Evolutionary conservation across 2,113 vertebrate genomes (phyloP).

Genomic region (Chascanopsetta lugubris): DNA sequence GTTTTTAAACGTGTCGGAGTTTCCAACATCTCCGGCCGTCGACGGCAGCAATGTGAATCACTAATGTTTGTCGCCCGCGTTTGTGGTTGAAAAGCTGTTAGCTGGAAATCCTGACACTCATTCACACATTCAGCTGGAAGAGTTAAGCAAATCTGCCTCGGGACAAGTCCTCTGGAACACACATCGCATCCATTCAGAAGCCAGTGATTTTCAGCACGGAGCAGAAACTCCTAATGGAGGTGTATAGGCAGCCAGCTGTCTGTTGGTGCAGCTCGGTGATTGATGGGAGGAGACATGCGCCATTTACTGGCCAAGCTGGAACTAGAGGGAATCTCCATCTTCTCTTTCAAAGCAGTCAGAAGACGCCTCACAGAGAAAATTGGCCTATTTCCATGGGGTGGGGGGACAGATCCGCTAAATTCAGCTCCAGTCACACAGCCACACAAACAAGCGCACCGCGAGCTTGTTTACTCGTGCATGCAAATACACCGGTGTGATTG

Average conservation of each 20-base stretch:
- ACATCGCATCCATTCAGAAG: slow-evolving; percentile 50
- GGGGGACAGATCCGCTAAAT: slow-evolving; percentile 54
- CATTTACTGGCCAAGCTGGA: slow-evolving; percentile 79
- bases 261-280: slow-evolving; percentile 69
- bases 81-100: slow-evolving; percentile 37
- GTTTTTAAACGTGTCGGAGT: neutral
- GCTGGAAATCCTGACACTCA: slow-evolving; percentile 46
- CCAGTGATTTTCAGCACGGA: slow-evolving; percentile 61
- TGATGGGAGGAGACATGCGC: slow-evolving; percentile 79
- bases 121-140: slow-evolving; percentile 51
- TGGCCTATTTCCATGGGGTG: slow-evolving; percentile 69
- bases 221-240: slow-evolving; percentile 68
- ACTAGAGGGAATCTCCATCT: slow-evolving; percentile 77
- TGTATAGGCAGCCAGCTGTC: slow-evolving; percentile 77
- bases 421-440: slow-evolving; percentile 46
- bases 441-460: slow-evolving; percentile 39
- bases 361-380: slow-evolving; percentile 74
- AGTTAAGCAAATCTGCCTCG: slow-evolving; percentile 33
- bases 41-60: slow-evolving; percentile 1
- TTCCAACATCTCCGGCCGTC: slow-evolving; percentile 7
- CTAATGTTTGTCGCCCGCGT: slow-evolving; percentile 15
- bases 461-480: slow-evolving; percentile 28
- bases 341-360: slow-evolving; percentile 74
- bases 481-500: slow-evolving; percentile 18
- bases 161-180: slow-evolving; percentile 41